Conservation (phyloP, 2,888 invertebrate genomes). For the Amphiduros pacificus region DNA sequence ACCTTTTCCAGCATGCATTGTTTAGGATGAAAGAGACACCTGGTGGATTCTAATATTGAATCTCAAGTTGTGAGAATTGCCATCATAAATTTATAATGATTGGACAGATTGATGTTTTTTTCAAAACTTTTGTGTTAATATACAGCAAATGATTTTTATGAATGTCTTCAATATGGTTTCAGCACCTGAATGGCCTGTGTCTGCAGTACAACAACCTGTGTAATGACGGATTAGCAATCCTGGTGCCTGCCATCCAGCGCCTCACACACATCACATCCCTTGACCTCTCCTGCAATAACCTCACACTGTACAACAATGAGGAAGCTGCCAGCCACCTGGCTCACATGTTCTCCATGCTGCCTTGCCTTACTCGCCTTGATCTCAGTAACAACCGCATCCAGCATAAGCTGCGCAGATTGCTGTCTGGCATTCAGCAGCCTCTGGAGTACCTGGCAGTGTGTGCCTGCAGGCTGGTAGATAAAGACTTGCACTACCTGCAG, state of each 20-base stretch:
- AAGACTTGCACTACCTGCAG: slow-evolving; percentile 43
- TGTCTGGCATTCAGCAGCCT: slow-evolving; percentile 35
- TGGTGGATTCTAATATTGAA: not conserved
- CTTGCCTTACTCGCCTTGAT: slow-evolving; percentile 42
- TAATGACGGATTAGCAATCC: slow-evolving; percentile 38
- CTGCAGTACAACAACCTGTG: slow-evolving; percentile 50
- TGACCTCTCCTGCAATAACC: slow-evolving; percentile 52
- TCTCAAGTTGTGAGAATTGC: not conserved
- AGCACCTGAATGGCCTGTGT: slow-evolving; percentile 45
- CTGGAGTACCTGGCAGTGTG: slow-evolving; percentile 45
- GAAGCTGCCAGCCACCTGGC: slow-evolving; percentile 31
- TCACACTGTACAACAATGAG: slow-evolving; percentile 39
- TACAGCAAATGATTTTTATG: not conserved
- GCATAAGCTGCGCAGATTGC: slow-evolving; percentile 37
- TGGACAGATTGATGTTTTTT: not conserved
- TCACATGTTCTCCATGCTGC: slow-evolving; percentile 34
- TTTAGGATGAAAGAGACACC: not conserved
- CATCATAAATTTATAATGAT: not conserved
- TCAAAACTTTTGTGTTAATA: not conserved
- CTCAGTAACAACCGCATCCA: slow-evolving; percentile 51
- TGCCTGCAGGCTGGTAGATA: slow-evolving; percentile 42
- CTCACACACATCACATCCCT: slow-evolving; percentile 45
- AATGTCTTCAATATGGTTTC: slow-evolving; percentile 30
- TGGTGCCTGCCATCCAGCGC: slow-evolving; percentile 40
- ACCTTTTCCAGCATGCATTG: no score